Conservation (phyloP, 2,113 vertebrate species). For the Irena cyanogastra region DNA sequence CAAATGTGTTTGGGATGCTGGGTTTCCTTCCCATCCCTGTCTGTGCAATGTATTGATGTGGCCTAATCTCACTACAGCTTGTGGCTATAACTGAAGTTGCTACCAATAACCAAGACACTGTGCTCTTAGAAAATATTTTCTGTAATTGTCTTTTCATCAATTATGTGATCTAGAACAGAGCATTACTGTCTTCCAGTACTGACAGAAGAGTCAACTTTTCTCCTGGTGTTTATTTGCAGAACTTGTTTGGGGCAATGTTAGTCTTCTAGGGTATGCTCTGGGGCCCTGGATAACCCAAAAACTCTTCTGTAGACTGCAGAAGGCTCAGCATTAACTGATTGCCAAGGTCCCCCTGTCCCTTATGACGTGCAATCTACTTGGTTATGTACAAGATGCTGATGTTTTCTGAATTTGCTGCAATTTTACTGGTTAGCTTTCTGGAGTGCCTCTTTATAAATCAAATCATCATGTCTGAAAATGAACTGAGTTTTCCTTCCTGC, state of each 20-base stretch:
- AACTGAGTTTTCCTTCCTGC: background rate
- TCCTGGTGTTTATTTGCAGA: background rate
- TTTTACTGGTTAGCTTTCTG: background rate
- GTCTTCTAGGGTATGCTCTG: background rate
- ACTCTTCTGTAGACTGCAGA: background rate
- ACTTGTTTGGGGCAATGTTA: background rate
- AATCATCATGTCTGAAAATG: background rate
- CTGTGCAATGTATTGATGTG: background rate
- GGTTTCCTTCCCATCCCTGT: background rate
- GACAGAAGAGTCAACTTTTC: background rate
- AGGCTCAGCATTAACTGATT: background rate
- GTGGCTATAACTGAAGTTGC: background rate
- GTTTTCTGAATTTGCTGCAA: background rate
- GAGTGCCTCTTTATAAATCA: background rate
- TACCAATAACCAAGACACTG: background rate
- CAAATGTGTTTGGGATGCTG: background rate
- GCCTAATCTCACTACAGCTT: background rate
- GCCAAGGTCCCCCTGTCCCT: background rate
- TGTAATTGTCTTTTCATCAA: background rate
- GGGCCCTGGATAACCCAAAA: background rate
- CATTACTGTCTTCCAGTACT: background rate
- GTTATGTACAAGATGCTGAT: background rate
- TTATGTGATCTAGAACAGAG: background rate
- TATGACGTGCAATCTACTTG: background rate
- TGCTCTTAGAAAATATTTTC: background rate